Conservation (phyloP, 2,113 vertebrate species). For the Cyprinus carpio region DNA sequence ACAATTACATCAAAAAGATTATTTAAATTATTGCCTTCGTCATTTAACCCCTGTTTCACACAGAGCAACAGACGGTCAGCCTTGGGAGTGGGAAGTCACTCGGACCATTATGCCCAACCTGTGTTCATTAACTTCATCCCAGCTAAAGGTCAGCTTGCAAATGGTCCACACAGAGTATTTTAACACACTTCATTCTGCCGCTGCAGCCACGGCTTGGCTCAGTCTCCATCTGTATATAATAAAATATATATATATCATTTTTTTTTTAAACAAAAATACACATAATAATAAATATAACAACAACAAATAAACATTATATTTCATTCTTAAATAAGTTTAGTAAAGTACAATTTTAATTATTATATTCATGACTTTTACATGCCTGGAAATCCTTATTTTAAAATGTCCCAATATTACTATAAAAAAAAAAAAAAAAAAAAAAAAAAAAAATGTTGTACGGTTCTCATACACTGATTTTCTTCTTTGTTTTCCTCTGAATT, state of each 20-base stretch:
- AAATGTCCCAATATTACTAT: no score
- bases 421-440: no score
- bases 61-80: neutral
- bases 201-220: neutral
- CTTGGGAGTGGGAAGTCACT: neutral
- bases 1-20: neutral
- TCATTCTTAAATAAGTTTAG: no score
- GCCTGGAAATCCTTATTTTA: neutral
- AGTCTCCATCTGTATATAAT: neutral
- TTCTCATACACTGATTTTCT: neutral
- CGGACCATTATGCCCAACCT: neutral
- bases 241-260: no score
- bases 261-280: no score
- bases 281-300: no score
- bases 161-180: constrained; percentile 26
- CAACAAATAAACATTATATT: no score
- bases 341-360: no score
- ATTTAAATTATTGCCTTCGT: neutral
- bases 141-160: constrained; percentile 10
- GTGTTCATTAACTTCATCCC: constrained; percentile 12
- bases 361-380: neutral
- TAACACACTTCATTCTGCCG: constrained; percentile 18
- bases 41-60: constrained; percentile 1
- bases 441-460: no score
- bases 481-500: neutral